Base-by-base conservation (phyloP, 1,140 invertebrate genomes). In the Oncopeltus fasciatus region DNA sequence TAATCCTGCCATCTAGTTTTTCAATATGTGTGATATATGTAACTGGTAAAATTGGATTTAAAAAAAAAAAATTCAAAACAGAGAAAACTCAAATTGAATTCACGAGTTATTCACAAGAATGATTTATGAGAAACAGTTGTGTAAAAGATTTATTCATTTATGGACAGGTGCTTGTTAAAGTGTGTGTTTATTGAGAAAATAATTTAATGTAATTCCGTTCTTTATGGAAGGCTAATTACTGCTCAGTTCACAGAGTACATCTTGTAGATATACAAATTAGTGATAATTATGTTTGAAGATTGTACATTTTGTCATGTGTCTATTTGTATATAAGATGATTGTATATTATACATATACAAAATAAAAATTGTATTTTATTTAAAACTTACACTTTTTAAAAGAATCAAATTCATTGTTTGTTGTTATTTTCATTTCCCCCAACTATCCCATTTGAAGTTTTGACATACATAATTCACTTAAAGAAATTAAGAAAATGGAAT, bases 331-430 rank as follows among this genome's bases (percentile, higher is more conserved):
- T 53, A 53, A 53, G 49, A 53, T 53, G 49, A 24, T 16, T 53
- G 49, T 53, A 53, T 53, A 53, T 53, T 53, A 53, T 53, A 53
- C 21, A 18, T 53, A 53, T 24, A 20, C n/a, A 49, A 49, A 49
- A 24, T n/a, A 46, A 24, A 53, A 53, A 53, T 53, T 18, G 49
- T 53, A 53, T 53, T 53, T 53, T 53, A 53, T 53, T 53, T 53
- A 53, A 53, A 53, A 53, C 26, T 18, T 53, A 53, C 49, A 53
- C 49, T 53, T 53, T 53, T 53, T 53, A 53, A 53, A 53, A 24
- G 49, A 53, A 53, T 53, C 49, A 53, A 53, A 53, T 24, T 53
- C 16, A 53, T 26, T 53, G 49, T 53, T 53, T 53, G 5, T 46
- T n/a, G n/a, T n/a, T n/a, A n/a, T n/a, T n/a, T n/a, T n/a, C n/a